Percentiles rank a stretch among this genome's conserved stretches.
Conservation (phyloP, 2,888 invertebrate genomes). For the Papilio protenor region DNA sequence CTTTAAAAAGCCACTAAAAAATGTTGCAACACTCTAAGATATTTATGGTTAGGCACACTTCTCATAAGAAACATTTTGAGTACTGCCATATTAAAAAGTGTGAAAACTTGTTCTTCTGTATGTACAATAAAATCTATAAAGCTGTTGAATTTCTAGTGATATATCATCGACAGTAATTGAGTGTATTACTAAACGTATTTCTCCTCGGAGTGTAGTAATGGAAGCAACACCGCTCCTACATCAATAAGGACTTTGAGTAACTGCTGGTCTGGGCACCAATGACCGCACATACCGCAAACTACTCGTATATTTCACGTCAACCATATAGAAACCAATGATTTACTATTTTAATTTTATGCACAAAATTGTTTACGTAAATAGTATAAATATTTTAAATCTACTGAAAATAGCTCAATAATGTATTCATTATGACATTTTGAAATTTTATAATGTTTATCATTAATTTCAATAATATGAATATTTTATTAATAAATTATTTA, state of each 20-base stretch:
- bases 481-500: too few relatives aligned
- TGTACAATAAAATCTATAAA: too few relatives aligned
- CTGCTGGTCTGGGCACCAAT: slow-evolving; percentile 4
- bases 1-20: too few relatives aligned
- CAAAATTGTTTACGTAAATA: neutral
- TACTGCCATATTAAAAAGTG: too few relatives aligned
- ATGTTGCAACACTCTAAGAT: too few relatives aligned
- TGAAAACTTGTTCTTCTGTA: too few relatives aligned
- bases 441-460: neutral
- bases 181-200: neutral
- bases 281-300: neutral
- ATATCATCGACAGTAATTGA: slow-evolving; percentile 2
- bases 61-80: too few relatives aligned
- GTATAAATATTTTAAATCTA: neutral
- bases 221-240: slow-evolving; percentile 1
- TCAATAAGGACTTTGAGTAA: slow-evolving; percentile 18
- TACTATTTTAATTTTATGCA: neutral
- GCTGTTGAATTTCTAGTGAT: neutral
- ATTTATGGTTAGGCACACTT: too few relatives aligned
- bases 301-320: neutral
- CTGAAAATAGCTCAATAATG: neutral
- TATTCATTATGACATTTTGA: neutral
- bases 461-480: too few relatives aligned
- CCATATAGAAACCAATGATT: neutral
- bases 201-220: slow-evolving; percentile 12